These are phyloP conservation scores for Piaya cayana DNA, from an alignment of 2,113 vertebrate genomes.

Conservation along the genomic window DNA sequence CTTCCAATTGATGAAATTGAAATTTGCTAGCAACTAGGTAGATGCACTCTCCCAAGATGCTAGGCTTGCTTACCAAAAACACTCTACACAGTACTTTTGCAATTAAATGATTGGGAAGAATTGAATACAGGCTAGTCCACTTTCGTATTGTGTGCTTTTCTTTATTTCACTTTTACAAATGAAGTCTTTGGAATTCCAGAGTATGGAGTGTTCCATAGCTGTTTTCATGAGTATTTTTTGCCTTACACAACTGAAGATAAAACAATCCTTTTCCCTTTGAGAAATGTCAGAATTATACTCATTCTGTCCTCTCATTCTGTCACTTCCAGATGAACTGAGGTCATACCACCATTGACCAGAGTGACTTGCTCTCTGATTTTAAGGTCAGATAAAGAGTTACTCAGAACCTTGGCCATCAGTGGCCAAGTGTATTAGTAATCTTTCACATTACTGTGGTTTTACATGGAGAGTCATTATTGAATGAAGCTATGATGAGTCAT, in stretches of 20 bases:
- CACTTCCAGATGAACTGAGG: background rate
- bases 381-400: background rate
- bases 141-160: background rate
- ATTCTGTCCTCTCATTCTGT: background rate
- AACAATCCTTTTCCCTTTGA: slow-evolving; percentile 2
- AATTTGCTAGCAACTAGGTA: background rate
- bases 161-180: background rate
- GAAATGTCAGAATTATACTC: background rate
- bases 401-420: background rate
- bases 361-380: background rate
- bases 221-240: background rate
- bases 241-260: background rate
- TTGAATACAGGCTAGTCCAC: background rate
- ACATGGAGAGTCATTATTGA: background rate
- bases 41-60: background rate
- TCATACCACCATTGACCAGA: background rate
- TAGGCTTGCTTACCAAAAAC: background rate
- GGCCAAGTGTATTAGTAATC: background rate
- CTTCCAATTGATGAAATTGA: background rate
- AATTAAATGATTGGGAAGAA: background rate
- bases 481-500: background rate
- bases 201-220: background rate
- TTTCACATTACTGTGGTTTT: background rate
- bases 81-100: background rate
- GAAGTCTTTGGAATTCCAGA: background rate